Evolutionary conservation across 2,797 vertebrate species (phyloP).

Genomic region (Chrosomus eos): DNA sequence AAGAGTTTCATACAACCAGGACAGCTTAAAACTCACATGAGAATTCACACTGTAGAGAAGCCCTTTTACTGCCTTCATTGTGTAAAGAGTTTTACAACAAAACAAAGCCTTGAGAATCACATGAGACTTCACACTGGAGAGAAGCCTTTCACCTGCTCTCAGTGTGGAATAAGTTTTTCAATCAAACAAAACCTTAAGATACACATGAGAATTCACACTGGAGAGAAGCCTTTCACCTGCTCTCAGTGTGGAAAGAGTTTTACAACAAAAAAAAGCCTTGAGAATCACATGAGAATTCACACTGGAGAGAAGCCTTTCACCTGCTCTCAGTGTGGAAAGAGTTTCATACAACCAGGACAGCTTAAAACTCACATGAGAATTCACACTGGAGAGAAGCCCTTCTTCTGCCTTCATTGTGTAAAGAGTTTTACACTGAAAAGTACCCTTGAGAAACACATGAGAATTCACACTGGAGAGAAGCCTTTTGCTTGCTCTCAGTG

Average conservation of each 20-base stretch:
- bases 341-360: background rate
- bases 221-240: background rate
- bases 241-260: too few relatives aligned
- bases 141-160: background rate
- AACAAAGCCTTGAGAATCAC: too few relatives aligned
- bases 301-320: too few relatives aligned
- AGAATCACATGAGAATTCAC: too few relatives aligned
- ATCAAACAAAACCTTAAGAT: accelerated
- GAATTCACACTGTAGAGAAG: too few relatives aligned
- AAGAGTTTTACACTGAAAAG: too few relatives aligned
- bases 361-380: background rate
- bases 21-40: too few relatives aligned
- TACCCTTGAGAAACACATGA: background rate
- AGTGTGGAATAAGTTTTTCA: background rate
- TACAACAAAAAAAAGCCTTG: too few relatives aligned
- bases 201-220: background rate
- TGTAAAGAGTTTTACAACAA: background rate
- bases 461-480: background rate
- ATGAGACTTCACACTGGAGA: background rate
- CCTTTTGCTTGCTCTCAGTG: background rate
- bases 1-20: too few relatives aligned
- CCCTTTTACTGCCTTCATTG: too few relatives aligned
- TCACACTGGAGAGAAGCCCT: background rate
- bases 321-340: background rate
- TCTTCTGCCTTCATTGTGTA: too few relatives aligned